Base-by-base conservation (phyloP, 1,140 invertebrate genomes). In the Pentalonia nigronervosa region DNA sequence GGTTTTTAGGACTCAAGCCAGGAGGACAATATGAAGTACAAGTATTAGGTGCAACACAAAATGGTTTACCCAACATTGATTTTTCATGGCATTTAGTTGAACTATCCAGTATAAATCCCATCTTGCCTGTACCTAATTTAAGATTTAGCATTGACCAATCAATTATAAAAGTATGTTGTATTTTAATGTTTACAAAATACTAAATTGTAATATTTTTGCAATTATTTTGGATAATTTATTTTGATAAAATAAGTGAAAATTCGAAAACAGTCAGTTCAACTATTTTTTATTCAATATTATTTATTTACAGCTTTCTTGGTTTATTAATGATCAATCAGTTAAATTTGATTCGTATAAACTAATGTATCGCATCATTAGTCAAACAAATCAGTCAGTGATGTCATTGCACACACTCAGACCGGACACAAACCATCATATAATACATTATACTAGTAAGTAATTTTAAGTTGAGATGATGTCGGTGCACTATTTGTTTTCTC, bases 1-100 rank as follows among this genome's bases (percentile, higher is more conserved):
- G 60, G 60, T n/a, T 76, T 93, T 94, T 93, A 96, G 96, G 96
- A 94, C 95, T 97, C 90, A 95, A 94, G 90, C 95, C 96, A 41
- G 96, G 96, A 92, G 95, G 95, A 93, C 95, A 95, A 93, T 97
- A 97, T 94, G 96, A 96, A 94, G 95, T 97, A 67, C 95, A 96
- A 81, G 96, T 97, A 56, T 94, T 96, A 91, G 96, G 96, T 30
- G 96, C 95, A 93, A 96, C 96, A 25, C 94, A 95, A 93, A 94
- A 95, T 94, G 96, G 96, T 84, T 96, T 95, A 95, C 95, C 96
- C 48, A 95, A 95, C 89, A 93, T 96, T 50, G 81, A 92, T 84
- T 92, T 92, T 53, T 53, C 91, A 25, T 92, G 91, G 91, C 81
- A 92, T 50, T 83, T 92, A 30, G n/a, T 92, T 30, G 81, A 84